phyloP scores from a whole-genome alignment of 2,888 invertebrate genomes.

The Epinotia ramella region DNA sequence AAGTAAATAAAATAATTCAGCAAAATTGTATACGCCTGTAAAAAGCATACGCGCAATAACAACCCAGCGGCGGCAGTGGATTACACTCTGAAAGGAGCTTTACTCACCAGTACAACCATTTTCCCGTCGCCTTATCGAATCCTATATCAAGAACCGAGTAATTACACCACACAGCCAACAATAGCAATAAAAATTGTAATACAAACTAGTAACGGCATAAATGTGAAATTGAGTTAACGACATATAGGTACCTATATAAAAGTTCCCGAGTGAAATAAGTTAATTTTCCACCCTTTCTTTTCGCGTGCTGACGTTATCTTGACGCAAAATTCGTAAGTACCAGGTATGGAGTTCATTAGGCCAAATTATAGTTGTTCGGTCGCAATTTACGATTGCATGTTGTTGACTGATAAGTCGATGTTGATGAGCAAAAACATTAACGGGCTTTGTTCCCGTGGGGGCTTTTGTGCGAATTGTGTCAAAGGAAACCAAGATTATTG shows the following conservation, averaged over 20 bases:
- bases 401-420: conserved; percentile 49
- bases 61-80: conserved; percentile 49
- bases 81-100: conserved; percentile 52
- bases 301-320: conserved; percentile 66
- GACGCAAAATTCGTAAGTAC: conserved; percentile 60
- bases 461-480: conserved; percentile 45
- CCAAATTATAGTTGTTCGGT: conserved; percentile 71
- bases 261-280: conserved; percentile 54
- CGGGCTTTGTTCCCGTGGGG: conserved; percentile 52
- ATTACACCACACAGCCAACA: conserved; percentile 42
- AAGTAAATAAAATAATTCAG: conserved; percentile 16
- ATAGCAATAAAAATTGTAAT: conserved; percentile 44
- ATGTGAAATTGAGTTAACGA: conserved; percentile 55
- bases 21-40: conserved; percentile 52
- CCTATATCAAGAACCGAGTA: conserved; percentile 41
- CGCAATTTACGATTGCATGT: conserved; percentile 70
- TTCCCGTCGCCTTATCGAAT: conserved; percentile 47
- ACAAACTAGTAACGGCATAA: conserved; percentile 47
- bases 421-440: conserved; percentile 64
- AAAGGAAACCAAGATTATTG: conserved; percentile 39
- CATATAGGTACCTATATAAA: conserved; percentile 45
- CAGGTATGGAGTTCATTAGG: conserved; percentile 67
- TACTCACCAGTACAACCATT: conserved; percentile 53
- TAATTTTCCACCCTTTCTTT: conserved; percentile 51
- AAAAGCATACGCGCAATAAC: conserved; percentile 56